phyloP scores from a whole-genome alignment of 1,140 invertebrate species.

The Cephus cinctus region DNA sequence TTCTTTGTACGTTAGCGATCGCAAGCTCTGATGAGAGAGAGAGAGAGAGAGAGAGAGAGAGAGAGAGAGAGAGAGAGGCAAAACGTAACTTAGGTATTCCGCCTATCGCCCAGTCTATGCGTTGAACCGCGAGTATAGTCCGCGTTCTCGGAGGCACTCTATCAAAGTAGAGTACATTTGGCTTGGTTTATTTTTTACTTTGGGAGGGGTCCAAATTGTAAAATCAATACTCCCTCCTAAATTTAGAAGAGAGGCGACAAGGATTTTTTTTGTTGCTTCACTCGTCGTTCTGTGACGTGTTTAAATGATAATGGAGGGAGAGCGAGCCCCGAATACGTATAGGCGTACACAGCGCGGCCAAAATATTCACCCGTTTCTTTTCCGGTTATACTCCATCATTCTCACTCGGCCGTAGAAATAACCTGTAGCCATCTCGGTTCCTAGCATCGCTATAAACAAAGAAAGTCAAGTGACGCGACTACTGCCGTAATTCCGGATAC shows the following conservation, averaged over 20 bases:
- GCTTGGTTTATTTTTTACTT: conserved; percentile 56
- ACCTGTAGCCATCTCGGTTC: too few relatives aligned
- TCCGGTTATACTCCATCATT: too few relatives aligned
- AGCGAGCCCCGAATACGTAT: too few relatives aligned
- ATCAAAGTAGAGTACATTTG: conserved; percentile 55
- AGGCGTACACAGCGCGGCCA: not conserved
- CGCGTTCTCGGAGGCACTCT: conserved; percentile 53
- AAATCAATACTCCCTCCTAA: conserved; percentile 57
- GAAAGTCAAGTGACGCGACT: conserved; percentile 30
- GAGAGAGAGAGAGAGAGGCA: conserved; percentile 12
- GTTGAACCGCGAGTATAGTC: conserved; percentile 8
- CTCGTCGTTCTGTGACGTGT: conserved; percentile 3
- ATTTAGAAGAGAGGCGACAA: conserved; percentile 37
- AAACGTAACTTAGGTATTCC: too few relatives aligned
- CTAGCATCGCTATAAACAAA: conserved; percentile 25
- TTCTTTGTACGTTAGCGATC: conserved; percentile 49
- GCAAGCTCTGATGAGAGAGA: conserved; percentile 23
- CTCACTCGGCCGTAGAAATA: too few relatives aligned
- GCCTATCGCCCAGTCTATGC: not conserved
- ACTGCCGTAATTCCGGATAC: too few relatives aligned
- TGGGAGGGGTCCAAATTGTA: conserved; percentile 56
- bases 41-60: not conserved
- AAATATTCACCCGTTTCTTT: not conserved
- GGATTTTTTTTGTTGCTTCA: conserved; percentile 17
- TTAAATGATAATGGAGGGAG: conserved; percentile 1